Base-by-base conservation (phyloP, 2,113 vertebrate genomes). In the Chunga burmeisteri region DNA sequence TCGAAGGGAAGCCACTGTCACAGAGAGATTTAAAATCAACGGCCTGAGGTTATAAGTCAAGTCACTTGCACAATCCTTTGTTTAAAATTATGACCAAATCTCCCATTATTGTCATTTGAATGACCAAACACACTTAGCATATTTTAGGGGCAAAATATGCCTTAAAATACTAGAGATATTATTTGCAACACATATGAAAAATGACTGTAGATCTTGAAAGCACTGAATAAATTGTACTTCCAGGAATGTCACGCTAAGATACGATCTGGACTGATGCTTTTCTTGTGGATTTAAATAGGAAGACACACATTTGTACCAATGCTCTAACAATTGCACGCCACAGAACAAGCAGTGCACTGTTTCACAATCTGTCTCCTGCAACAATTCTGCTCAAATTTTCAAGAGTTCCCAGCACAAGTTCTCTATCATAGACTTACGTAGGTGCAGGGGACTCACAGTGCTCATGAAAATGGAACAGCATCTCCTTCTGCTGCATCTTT, bases 251-350 rank as follows among this genome's bases (percentile, higher is more conserved):
- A 49, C 13, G 7, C 19, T 36, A 46, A 30, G 16, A 25, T 44
- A 23, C 0, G 2, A 49, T 25, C 71, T 53, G n/a, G 26, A 81
- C 25, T 3, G 2, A 9, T 42, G 38, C 0, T 74, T 71, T 68
- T 79, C n/a, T 12, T 63, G 16, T 42, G 7, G 27, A 34, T 66
- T 86, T 71, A 22, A 81, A 32, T 17, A 47, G 11, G 29, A 65
- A 94, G 44, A n/a, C 13, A 44, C 32, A 18, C 1, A 36, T 77
- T 22, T 42, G 40, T 53, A 73, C 17, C 47, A 49, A 56, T 7
- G 21, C 2, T 88, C 8, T 74, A 59, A 73, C 4, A n/a, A 61
- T 0, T 30, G 3, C 0, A 0, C 65, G 44, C 26, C 2, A 0
- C 34, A 38, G 34, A 93, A 49, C 26, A 90, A 84, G 40, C 23